Base-by-base conservation (phyloP, 2,797 vertebrate genomes). In the Gallirallus australis region DNA sequence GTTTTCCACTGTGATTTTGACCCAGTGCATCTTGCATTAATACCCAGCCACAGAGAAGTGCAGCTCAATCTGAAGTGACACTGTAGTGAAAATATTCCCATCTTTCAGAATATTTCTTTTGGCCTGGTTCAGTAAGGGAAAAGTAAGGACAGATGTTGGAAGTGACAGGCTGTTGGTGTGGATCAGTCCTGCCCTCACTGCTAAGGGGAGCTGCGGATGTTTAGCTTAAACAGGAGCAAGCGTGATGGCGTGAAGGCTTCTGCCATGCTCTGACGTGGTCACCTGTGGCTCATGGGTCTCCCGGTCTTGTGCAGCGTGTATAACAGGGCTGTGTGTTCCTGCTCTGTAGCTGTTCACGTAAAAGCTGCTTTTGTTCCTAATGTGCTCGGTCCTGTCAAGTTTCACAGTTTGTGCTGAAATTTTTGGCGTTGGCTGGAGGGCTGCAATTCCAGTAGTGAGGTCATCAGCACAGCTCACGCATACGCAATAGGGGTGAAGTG, bases 21-120 rank as follows among this genome's bases (percentile, higher is more conserved):
- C 28, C 54, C 27, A 88, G 54, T 48, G n/a, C 60, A 30, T 79
- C 69, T 69, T 48, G 35, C 5, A 1, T 84, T 85, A 45, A 2
- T 70, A 81, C 21, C 42, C 56, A 61, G 71, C 56, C 24, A 12
- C 40, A 79, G 53, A 5, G 23, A 91, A 87, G 45, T 21, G 33
- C 42, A 59, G 35, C 80, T 78, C 84, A 14, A 11, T 68, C 50
- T 70, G 64, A 57, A 94, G 65, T 80, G 79, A 94, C 90, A 85
- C 0, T 1, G 53, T 72, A 92, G 65, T 77, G 84, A 95, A 96
- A 96, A 93, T 94, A 87, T 95, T 96, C 93, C 93, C n/a, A 65
- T 95, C 79, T 89, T 93, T 92, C 76, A 45, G 76, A 86, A 14
- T 95, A 94, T 95, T 97, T 96, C 85, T 95, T 95, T 95, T 94